A percentile compares a stretch with the other conserved stretches of the same genome.
phyloP scores from a whole-genome alignment of 2,113 vertebrate species.

The Peromyscus maniculatus region DNA sequence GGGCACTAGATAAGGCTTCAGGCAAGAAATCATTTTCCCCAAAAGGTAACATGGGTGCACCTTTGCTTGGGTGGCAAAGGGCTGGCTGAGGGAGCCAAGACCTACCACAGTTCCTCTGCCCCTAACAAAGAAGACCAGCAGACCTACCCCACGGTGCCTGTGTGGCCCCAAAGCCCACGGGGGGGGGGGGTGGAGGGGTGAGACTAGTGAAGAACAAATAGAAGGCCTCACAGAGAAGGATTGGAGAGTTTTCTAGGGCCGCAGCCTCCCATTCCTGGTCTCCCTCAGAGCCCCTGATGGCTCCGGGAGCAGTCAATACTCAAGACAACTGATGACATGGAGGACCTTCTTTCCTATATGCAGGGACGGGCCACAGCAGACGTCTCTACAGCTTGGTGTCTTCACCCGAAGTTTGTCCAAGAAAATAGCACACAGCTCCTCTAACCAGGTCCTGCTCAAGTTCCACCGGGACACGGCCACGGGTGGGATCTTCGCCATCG shows the following conservation, averaged over 20 bases:
- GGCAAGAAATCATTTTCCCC: not conserved
- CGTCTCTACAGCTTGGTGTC: conserved; percentile 93
- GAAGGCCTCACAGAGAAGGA: not conserved
- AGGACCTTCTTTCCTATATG: not conserved
- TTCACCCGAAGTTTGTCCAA: conserved; percentile 94
- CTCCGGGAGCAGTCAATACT: not conserved
- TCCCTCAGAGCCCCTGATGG: not conserved
- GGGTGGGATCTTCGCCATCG: conserved; percentile 93
- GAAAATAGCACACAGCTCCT: conserved; percentile 93
- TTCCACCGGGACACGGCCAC: conserved; percentile 94
- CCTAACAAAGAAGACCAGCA: not conserved
- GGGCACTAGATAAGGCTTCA: not conserved
- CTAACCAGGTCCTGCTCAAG: conserved; percentile 95
- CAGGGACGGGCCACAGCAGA: conserved; percentile 97
- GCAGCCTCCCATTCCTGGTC: not conserved
- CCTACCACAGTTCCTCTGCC: not conserved
- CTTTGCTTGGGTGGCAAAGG: not conserved
- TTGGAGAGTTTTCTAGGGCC: not conserved
- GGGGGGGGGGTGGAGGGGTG: no score
- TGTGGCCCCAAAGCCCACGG: not conserved
- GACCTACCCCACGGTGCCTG: not conserved
- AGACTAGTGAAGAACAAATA: not conserved
- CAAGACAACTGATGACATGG: not conserved
- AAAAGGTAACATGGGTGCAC: not conserved
- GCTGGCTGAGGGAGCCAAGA: accelerated